Base-by-base conservation (phyloP, 2,888 invertebrate species). In the Drosophila diplacantha region DNA sequence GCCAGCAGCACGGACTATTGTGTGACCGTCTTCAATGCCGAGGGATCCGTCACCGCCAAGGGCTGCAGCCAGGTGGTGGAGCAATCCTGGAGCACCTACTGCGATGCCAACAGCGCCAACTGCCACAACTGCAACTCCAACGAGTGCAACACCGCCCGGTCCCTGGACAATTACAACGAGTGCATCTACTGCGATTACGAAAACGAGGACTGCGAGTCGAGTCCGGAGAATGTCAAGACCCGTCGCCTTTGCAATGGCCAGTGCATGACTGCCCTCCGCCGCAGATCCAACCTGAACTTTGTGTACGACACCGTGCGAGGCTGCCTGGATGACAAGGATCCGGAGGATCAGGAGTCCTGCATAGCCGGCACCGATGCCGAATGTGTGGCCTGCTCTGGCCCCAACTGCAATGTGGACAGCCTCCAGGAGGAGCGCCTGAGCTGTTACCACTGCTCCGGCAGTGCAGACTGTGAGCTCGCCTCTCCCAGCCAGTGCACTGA, bases 101-200 rank as follows among this genome's bases (percentile, higher is more conserved):
- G 87, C 29, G 81, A 87, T 56, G 62, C 29, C 0, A 75, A 72
- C 9, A 31, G 39, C 1, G 74, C 5, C 2, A 78, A 72, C 3
- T 87, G 87, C 53, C 79, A 71, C 56, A 84, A 85, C 41, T 87
- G 87, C 62, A 86, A 85, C 62, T 87, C 87, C 4, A 85, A 86
- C 47, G 56, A 68, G 1, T 87, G 87, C 65, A 87, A 87, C 57
- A 72, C 14, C 0, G 86, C 85, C 14, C 37, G 7, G 0, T 54
- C 70, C 1, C 41, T 72, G 18, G 55, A 31, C 5, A 72, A 69
- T 38, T 87, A 85, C 56, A 54, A 71, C 8, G 73, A 79, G 5
- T 87, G 87, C 58, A 26, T 87, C 20, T 81, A 75, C 41, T 87
- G 87, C 32, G 77, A 86, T 51, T 60, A 53, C 9, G 32, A 18